These are phyloP conservation scores for Diachrysia chrysitis DNA, from an alignment of 2,888 invertebrate species.

Conservation along the genomic window DNA sequence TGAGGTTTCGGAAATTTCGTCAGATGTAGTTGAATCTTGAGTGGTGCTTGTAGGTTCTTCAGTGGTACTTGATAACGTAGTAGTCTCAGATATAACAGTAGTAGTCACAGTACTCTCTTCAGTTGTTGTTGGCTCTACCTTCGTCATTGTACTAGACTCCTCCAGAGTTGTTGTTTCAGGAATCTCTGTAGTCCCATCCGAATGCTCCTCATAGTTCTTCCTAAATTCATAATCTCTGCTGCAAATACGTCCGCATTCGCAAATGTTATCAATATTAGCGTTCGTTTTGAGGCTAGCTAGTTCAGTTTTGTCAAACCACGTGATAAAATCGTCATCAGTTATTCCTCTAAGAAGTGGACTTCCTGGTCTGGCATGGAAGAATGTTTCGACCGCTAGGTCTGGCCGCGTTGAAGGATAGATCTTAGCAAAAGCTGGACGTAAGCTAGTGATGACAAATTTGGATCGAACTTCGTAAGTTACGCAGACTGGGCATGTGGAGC, in stretches of 20 bases:
- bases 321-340: constrained; percentile 91
- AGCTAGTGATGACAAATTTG: constrained; percentile 89
- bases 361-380: constrained; percentile 90
- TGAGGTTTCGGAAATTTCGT: constrained; percentile 27
- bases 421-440: constrained; percentile 90
- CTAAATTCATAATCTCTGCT: constrained; percentile 83
- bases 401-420: constrained; percentile 90
- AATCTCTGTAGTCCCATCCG: constrained; percentile 37
- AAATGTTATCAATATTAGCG: constrained; percentile 85
- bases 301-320: constrained; percentile 91
- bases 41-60: constrained; percentile 26
- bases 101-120: constrained; percentile 29
- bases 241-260: constrained; percentile 88
- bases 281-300: constrained; percentile 82
- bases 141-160: constrained; percentile 34
- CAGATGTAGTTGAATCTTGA: constrained; percentile 31
- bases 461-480: constrained; percentile 90
- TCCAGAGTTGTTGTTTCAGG: constrained; percentile 40
- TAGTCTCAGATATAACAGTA: constrained; percentile 18
- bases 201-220: constrained; percentile 65
- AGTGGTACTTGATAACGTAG: constrained; percentile 29
- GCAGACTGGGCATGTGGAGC: constrained; percentile 90
- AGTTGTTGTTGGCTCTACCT: constrained; percentile 33
- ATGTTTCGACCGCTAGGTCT: constrained; percentile 90
- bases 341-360: constrained; percentile 90